phyloP scores from a whole-genome alignment of 2,113 vertebrate genomes.

The Epinephelus fuscoguttatus region DNA sequence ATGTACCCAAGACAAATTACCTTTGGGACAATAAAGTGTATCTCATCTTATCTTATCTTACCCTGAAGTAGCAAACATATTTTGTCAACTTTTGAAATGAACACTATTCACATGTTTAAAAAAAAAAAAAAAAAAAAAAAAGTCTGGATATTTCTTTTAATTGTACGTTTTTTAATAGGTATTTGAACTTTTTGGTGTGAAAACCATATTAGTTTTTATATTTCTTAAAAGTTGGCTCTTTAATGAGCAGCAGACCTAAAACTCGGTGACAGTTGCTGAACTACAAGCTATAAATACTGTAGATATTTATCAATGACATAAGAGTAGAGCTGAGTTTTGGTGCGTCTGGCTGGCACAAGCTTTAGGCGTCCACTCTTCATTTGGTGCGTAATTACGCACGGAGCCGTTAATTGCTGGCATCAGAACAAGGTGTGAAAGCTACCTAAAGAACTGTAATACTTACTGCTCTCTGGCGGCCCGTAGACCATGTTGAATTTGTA shows the following conservation, averaged over 20 bases:
- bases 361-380: not conserved
- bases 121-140: not conserved
- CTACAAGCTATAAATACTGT: not conserved
- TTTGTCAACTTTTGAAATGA: not conserved
- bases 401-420: not conserved
- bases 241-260: not conserved
- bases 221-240: not conserved
- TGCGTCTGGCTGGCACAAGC: not conserved
- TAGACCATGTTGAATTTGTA: constrained; percentile 94
- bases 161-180: not conserved
- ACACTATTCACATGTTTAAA: not conserved
- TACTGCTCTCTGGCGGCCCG: constrained; percentile 90
- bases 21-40: too few relatives aligned
- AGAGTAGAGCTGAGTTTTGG: not conserved
- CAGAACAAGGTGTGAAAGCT: not conserved
- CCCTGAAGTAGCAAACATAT: not conserved
- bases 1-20: too few relatives aligned
- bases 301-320: not conserved
- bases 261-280: not conserved
- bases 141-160: not conserved
- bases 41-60: too few relatives aligned
- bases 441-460: constrained; percentile 70
- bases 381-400: constrained; percentile 71
- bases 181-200: not conserved
- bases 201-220: not conserved